Conservation (phyloP, 2,888 invertebrate species). For the Byasa hedistus region DNA sequence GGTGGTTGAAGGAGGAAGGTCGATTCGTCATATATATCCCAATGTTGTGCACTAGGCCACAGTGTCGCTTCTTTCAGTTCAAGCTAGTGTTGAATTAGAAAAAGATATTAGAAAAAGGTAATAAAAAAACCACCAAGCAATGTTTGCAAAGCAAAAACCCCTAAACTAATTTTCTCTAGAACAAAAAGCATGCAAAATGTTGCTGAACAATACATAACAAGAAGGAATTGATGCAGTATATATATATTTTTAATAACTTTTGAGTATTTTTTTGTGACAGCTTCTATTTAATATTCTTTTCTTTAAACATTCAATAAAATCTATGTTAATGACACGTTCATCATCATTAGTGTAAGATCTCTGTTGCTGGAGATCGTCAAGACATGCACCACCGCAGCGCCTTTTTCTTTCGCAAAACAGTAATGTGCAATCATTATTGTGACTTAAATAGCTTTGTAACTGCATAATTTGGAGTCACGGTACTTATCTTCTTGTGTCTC, state of each 20-base stretch:
- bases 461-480: no score
- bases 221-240: not conserved
- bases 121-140: constrained; percentile 34
- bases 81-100: constrained; percentile 66
- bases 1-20: constrained; percentile 54
- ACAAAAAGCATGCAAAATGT: constrained; percentile 3
- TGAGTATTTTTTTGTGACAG: not conserved
- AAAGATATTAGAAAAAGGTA: constrained; percentile 40
- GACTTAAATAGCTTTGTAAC: no score
- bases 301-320: not conserved
- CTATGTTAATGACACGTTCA: no score
- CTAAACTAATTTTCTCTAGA: not conserved
- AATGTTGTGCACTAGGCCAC: constrained; percentile 62
- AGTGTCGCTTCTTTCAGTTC: constrained; percentile 63
- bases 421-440: no score
- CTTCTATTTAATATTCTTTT: not conserved
- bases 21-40: constrained; percentile 66
- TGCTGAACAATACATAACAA: constrained; percentile 11
- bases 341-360: no score
- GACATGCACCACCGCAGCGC: no score
- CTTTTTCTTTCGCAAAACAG: no score
- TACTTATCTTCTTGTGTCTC: no score
- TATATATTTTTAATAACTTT: not conserved
- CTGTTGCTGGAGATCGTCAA: no score
- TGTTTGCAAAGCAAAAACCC: constrained; percentile 22